These are phyloP conservation scores for Callocephalon fimbriatum DNA, from an alignment of 2,113 vertebrate genomes.

Conservation along the genomic window DNA sequence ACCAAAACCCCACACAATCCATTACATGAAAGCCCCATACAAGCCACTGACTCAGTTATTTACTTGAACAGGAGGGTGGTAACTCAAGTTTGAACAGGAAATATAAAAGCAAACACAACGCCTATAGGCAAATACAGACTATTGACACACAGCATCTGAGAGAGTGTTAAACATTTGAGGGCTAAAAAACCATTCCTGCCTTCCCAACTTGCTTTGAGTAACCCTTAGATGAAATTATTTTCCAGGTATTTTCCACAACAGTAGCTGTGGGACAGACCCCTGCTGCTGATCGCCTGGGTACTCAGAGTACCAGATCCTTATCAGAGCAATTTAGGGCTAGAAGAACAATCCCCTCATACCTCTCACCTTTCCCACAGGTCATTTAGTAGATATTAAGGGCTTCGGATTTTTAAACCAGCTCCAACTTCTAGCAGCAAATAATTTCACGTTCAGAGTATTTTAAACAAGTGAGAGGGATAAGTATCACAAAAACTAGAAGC, in stretches of 20 bases:
- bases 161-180: neutral
- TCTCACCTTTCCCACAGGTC: neutral
- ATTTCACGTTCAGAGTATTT: neutral
- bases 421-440: neutral
- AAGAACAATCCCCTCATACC: rapidly evolving
- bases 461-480: neutral
- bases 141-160: neutral
- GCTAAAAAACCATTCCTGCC: neutral
- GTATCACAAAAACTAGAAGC: neutral
- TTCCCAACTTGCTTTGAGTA: neutral
- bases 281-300: neutral
- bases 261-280: neutral
- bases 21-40: neutral
- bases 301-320: neutral
- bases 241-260: neutral
- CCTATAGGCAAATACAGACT: neutral
- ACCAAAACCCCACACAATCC: neutral
- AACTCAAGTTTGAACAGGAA: constrained; percentile 10
- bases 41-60: neutral
- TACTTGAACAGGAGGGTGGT: neutral
- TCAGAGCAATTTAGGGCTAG: rapidly evolving
- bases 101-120: neutral
- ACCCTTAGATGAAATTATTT: neutral
- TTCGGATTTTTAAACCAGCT: too few species aligned
- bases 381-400: neutral